phyloP scores from a whole-genome alignment of 2,797 vertebrate genomes.

The Spea hammondii region DNA sequence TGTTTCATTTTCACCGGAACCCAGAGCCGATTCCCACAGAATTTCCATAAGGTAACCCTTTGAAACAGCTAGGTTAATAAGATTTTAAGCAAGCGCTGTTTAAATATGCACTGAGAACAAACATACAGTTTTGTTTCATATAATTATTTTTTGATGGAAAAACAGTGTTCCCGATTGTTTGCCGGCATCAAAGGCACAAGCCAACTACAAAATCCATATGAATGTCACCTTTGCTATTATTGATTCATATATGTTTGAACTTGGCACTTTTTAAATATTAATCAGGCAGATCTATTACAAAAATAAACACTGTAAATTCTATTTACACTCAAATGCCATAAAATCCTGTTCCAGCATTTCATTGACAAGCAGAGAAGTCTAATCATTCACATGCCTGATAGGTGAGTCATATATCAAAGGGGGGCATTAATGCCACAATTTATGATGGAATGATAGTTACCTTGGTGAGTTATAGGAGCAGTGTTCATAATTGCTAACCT shows the following conservation, averaged over 20 bases:
- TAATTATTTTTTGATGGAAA: slow-evolving; percentile 38
- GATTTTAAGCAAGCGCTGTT: slow-evolving; percentile 21
- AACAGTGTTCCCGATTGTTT: not conserved
- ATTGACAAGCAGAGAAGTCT: slow-evolving; percentile 17
- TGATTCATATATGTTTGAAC: slow-evolving; percentile 40
- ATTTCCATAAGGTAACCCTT: slow-evolving; percentile 22
- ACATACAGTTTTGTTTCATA: slow-evolving; percentile 30
- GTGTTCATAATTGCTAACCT: not conserved
- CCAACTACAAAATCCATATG: slow-evolving; percentile 41
- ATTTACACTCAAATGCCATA: slow-evolving; percentile 31
- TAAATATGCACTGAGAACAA: slow-evolving; percentile 23
- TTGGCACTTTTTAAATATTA: slow-evolving; percentile 41
- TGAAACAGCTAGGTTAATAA: slow-evolving; percentile 38
- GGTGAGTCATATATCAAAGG: not conserved
- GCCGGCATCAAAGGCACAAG: slow-evolving; percentile 21
- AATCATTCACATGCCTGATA: slow-evolving; percentile 3
- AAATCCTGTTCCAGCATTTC: slow-evolving; percentile 28
- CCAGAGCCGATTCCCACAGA: slow-evolving; percentile 12
- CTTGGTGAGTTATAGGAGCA: not conserved
- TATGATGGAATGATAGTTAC: not conserved
- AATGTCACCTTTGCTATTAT: slow-evolving; percentile 35
- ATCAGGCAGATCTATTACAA: slow-evolving; percentile 19
- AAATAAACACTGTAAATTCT: slow-evolving; percentile 21
- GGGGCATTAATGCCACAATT: not conserved
- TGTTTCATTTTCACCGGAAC: not conserved